phyloP scores from a whole-genome alignment of 2,888 invertebrate species.

The Busseola fusca region DNA sequence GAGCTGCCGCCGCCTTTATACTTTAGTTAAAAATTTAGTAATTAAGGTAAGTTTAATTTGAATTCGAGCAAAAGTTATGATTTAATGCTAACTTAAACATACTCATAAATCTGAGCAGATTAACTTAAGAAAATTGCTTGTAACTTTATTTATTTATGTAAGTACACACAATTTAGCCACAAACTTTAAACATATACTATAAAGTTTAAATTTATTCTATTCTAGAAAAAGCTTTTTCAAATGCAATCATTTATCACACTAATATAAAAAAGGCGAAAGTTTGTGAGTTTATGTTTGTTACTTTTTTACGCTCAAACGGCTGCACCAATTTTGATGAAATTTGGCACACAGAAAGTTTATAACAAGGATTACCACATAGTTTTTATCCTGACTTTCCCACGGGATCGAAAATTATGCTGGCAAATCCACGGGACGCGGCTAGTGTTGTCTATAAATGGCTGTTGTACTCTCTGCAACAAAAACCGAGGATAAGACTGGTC shows the following conservation, averaged over 20 bases:
- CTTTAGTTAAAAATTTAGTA: neutral
- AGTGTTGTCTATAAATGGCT: neutral
- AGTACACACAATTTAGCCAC: neutral
- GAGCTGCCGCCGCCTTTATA: neutral
- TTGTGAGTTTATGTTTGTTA: too few relatives aligned
- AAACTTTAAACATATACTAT: neutral
- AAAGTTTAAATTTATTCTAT: neutral
- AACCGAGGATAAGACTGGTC: neutral
- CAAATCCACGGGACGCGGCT: too few relatives aligned
- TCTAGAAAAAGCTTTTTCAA: neutral
- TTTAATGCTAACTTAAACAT: constrained; percentile 13
- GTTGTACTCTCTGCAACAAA: neutral
- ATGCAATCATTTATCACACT: too few relatives aligned
- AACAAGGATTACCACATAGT: too few relatives aligned
- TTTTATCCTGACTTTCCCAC: too few relatives aligned
- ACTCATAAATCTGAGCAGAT: neutral
- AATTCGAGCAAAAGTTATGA: constrained; percentile 9
- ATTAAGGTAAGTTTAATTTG: neutral
- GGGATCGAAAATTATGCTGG: too few relatives aligned
- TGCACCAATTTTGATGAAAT: too few relatives aligned
- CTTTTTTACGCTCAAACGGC: too few relatives aligned
- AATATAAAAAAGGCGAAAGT: too few relatives aligned
- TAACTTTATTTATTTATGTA: constrained; percentile 6
- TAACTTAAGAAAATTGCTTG: neutral
- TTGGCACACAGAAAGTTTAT: too few relatives aligned